Evolutionary conservation across 2,113 vertebrate species (phyloP).

Genomic region (Rissa tridactyla): DNA sequence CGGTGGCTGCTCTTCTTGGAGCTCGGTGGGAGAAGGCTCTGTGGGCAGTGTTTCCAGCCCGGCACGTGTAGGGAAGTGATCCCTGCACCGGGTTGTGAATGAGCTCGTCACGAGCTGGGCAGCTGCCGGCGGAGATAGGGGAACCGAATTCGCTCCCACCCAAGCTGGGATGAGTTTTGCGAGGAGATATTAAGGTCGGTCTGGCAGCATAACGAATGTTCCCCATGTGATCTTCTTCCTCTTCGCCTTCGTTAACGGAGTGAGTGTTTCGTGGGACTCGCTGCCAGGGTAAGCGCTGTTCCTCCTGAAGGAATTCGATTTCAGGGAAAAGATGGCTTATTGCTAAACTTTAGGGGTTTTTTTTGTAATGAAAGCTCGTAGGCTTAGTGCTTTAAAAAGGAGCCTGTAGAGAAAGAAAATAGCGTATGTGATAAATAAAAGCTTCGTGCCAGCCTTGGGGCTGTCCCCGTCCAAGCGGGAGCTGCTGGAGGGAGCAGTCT

Average conservation of each 20-base stretch:
- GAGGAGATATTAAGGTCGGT: neutral
- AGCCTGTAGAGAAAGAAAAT: neutral
- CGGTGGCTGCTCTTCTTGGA: rapidly evolving
- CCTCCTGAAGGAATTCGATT: neutral
- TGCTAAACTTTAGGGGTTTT: neutral
- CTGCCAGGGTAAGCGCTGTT: neutral
- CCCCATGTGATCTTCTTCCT: neutral
- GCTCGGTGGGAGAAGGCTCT: neutral
- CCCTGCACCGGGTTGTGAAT: rapidly evolving
- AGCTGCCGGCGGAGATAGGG: neutral
- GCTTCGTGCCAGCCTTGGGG: neutral
- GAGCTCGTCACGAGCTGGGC: neutral
- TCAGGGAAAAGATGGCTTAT: neutral
- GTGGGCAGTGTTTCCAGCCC: rapidly evolving
- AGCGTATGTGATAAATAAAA: neutral
- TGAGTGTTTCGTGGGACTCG: rapidly evolving
- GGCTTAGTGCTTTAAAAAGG: no score
- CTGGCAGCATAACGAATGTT: rapidly evolving
- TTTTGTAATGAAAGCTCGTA: neutral
- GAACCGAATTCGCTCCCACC: neutral
- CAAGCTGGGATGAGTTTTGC: neutral
- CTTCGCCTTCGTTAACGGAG: neutral
- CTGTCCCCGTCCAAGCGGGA: neutral
- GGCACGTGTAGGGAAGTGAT: neutral
- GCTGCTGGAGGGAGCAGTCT: neutral